These are phyloP conservation scores for Syrista parreyssii DNA, from an alignment of 2,888 invertebrate species.

Conservation along the genomic window DNA sequence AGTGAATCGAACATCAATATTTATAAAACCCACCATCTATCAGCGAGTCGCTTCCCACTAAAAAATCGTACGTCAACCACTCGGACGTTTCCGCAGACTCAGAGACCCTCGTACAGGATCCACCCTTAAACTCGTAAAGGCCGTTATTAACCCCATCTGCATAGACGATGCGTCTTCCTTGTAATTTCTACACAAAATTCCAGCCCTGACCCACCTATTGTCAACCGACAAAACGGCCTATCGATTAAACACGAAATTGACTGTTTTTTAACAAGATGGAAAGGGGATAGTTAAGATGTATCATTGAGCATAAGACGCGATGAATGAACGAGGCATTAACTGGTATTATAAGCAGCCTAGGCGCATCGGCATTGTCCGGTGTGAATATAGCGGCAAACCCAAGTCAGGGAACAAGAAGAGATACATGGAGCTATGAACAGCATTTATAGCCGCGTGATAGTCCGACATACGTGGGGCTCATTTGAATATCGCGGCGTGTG, in stretches of 20 bases:
- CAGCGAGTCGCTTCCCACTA: slow-evolving; percentile 20
- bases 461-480: slow-evolving; percentile 38
- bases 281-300: neutral
- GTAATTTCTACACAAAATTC: neutral
- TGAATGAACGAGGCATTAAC: slow-evolving; percentile 6
- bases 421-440: slow-evolving; percentile 25
- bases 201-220: neutral
- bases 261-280: neutral
- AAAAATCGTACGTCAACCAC: neutral
- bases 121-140: neutral
- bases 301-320: neutral
- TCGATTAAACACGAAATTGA: neutral
- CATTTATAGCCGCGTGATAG: slow-evolving; percentile 39
- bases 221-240: neutral
- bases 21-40: slow-evolving; percentile 41
- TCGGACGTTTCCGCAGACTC: neutral
- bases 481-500: slow-evolving; percentile 55
- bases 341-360: neutral
- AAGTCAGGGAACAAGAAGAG: neutral
- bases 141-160: neutral
- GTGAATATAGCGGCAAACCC: slow-evolving; percentile 4
- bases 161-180: neutral
- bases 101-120: neutral
- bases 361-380: neutral
- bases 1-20: slow-evolving; percentile 36